These are phyloP conservation scores for Agapetus fuscipes DNA, from an alignment of 2,888 invertebrate species.

Conservation along the genomic window DNA sequence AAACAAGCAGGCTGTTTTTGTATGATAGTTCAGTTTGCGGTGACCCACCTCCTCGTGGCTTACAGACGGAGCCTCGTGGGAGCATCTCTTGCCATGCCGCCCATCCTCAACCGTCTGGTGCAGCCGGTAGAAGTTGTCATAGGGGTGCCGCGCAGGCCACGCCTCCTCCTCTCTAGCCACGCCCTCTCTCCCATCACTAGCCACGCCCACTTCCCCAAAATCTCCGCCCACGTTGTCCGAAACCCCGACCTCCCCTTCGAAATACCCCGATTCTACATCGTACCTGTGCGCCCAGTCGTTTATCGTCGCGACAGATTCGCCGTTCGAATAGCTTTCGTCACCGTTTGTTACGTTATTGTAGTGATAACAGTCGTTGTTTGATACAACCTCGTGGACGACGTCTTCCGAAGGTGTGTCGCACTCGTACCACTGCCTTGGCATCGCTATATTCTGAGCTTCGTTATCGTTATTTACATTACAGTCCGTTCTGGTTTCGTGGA, in stretches of 20 bases:
- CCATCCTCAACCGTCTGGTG: conserved; percentile 36
- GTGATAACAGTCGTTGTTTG: neutral
- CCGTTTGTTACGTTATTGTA: no score
- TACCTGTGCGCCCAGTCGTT: neutral
- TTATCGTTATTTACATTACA: no score
- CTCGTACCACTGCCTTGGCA: conserved; percentile 17
- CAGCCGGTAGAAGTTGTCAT: conserved; percentile 40
- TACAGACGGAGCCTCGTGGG: conserved; percentile 34
- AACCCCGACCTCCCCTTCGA: neutral
- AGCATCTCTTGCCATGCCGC: conserved; percentile 36
- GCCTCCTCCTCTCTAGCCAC: conserved; percentile 24
- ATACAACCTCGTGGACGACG: neutral
- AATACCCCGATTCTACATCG: neutral
- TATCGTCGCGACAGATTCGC: neutral
- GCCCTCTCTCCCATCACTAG: conserved; percentile 23
- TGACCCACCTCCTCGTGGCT: conserved; percentile 20
- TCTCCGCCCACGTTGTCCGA: neutral
- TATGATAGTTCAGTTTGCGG: no score
- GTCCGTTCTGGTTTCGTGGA: no score
- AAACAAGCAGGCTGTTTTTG: no score
- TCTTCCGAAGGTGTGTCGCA: conserved; percentile 5
- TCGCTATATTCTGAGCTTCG: conserved; percentile 2
- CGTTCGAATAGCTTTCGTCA: no score
- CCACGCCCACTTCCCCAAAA: neutral
- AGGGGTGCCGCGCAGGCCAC: conserved; percentile 44